A percentile compares a stretch with the other conserved stretches of the same genome.
Conservation (phyloP, 2,888 invertebrate species). For the Poecilus cupreus region DNA sequence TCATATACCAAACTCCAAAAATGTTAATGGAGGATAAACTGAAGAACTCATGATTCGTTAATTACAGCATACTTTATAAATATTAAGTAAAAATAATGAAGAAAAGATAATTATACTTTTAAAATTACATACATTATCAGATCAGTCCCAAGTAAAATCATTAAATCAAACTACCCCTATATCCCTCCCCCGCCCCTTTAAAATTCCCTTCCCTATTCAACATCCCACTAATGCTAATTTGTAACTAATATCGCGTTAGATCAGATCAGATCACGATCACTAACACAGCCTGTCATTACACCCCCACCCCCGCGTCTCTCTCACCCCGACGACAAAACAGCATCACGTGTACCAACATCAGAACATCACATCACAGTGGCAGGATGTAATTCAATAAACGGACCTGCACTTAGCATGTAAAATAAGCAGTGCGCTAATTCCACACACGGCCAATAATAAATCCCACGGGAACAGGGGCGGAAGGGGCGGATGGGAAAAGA, state of each 20-base stretch:
- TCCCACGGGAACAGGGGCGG: conserved; percentile 26
- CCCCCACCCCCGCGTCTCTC: not conserved
- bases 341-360: not conserved
- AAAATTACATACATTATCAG: conserved; percentile 37
- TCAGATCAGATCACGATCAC: conserved; percentile 8
- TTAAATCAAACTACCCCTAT: not conserved
- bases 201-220: not conserved
- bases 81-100: too few relatives aligned
- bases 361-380: not conserved
- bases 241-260: conserved; percentile 27
- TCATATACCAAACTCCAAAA: too few relatives aligned
- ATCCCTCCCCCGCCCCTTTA: too few relatives aligned
- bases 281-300: not conserved
- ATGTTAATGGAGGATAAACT: too few relatives aligned
- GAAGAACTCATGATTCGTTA: too few relatives aligned
- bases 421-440: conserved; percentile 61
- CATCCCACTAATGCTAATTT: conserved; percentile 7
- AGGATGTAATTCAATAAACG: conserved; percentile 51
- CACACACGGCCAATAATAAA: conserved; percentile 61
- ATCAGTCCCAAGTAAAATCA: not conserved
- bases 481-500: not conserved
- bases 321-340: not conserved
- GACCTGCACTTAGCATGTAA: conserved; percentile 60
- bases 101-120: not conserved
- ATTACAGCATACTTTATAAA: too few relatives aligned